These are phyloP conservation scores for Sarcophaga caerulescens DNA, from an alignment of 2,888 invertebrate species.

Conservation along the genomic window DNA sequence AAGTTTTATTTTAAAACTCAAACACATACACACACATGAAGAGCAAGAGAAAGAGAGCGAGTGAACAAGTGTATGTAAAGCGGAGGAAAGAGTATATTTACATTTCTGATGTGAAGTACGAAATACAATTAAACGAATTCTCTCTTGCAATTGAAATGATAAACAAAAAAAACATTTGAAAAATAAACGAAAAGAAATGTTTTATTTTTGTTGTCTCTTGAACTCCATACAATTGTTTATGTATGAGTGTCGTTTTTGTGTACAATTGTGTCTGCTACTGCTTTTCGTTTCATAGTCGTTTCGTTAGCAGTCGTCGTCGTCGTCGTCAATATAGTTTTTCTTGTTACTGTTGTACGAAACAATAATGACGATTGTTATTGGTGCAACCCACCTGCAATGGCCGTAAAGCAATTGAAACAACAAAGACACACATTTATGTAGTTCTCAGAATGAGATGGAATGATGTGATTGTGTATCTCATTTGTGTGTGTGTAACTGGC, in stretches of 20 bases:
- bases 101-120: slow-evolving; percentile 34
- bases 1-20: too few relatives aligned
- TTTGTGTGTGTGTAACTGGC: slow-evolving; percentile 59
- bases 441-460: slow-evolving; percentile 62
- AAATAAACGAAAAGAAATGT: neutral
- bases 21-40: too few relatives aligned
- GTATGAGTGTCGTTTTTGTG: slow-evolving; percentile 23
- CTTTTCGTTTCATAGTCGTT: slow-evolving; percentile 8
- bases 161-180: slow-evolving; percentile 9
- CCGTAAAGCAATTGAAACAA: slow-evolving; percentile 64
- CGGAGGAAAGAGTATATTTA: neutral
- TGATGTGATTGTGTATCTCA: slow-evolving; percentile 42
- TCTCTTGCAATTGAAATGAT: slow-evolving; percentile 48
- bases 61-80: neutral
- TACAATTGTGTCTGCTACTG: slow-evolving; percentile 55
- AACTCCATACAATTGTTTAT: slow-evolving; percentile 67
- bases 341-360: slow-evolving; percentile 23
- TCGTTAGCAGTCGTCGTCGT: neutral
- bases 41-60: slow-evolving; percentile 37
- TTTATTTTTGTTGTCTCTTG: neutral
- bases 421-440: slow-evolving; percentile 58
- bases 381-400: slow-evolving; percentile 78
- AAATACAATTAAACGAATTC: slow-evolving; percentile 65
- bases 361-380: slow-evolving; percentile 75
- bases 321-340: slow-evolving; percentile 36